These are phyloP conservation scores for Theristicus caerulescens DNA, from an alignment of 2,113 vertebrate species.

Conservation along the genomic window DNA sequence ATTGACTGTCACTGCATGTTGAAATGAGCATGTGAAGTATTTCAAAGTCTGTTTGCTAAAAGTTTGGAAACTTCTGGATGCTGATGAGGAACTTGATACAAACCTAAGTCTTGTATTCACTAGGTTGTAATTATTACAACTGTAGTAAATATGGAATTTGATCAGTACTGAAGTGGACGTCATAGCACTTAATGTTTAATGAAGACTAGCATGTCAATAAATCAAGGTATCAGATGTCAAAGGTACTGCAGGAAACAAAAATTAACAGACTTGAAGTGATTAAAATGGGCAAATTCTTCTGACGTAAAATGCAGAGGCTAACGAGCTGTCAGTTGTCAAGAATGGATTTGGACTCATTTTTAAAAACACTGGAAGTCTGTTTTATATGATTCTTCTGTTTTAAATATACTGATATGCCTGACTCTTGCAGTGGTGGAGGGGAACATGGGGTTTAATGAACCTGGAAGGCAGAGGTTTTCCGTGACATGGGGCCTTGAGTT, in stretches of 20 bases:
- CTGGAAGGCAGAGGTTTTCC: not conserved
- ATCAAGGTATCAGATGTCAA: not conserved
- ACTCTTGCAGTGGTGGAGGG: not conserved
- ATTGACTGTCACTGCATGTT: not conserved
- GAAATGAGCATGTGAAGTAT: not conserved
- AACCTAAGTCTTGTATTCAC: not conserved
- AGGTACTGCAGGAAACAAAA: not conserved
- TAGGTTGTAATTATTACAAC: not conserved
- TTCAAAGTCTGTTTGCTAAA: not conserved
- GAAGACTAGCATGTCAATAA: not conserved
- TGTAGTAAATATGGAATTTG: not conserved
- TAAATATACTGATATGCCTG: not conserved
- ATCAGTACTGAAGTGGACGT: not conserved
- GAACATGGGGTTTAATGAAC: not conserved
- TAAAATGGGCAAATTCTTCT: not conserved
- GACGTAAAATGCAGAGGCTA: not conserved
- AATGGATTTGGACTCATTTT: not conserved
- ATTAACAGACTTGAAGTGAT: not conserved
- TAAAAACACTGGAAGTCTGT: not conserved
- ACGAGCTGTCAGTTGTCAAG: not conserved
- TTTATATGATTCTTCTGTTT: not conserved
- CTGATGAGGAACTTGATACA: not conserved
- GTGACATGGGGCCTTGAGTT: not conserved
- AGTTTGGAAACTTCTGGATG: not conserved
- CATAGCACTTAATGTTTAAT: not conserved